phyloP scores from a whole-genome alignment of 2,888 invertebrate genomes.

The Lysandra bellargus region DNA sequence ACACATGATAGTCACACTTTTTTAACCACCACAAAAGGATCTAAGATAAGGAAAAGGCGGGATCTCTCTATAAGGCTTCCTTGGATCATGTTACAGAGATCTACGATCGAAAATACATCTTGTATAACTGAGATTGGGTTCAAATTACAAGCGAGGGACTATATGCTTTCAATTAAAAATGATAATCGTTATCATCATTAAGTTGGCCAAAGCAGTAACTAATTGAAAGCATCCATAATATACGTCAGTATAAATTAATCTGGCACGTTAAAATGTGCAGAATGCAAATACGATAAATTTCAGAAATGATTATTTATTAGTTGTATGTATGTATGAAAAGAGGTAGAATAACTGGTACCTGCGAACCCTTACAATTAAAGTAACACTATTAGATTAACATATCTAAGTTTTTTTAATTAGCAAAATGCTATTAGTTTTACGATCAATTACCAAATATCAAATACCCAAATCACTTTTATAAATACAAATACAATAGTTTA shows the following conservation, averaged over 20 bases:
- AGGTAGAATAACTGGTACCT: too few relatives aligned
- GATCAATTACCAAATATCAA: too few relatives aligned
- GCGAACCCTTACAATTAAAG: too few relatives aligned
- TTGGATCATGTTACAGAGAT: constrained; percentile 16
- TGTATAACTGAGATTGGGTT: neutral
- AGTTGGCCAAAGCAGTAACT: neutral
- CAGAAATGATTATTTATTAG: too few relatives aligned
- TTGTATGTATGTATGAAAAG: too few relatives aligned
- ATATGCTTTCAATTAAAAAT: neutral
- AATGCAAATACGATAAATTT: too few relatives aligned
- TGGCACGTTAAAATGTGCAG: too few relatives aligned
- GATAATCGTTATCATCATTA: constrained; percentile 7
- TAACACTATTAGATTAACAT: too few relatives aligned
- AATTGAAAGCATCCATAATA: neutral
- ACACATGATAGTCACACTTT: constrained; percentile 24
- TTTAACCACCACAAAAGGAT: constrained; percentile 24
- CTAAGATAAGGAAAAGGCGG: constrained; percentile 15
- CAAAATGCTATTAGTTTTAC: too few relatives aligned
- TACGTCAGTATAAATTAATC: neutral
- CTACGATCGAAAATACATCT: neutral
- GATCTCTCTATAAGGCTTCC: constrained; percentile 12
- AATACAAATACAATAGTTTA: too few relatives aligned
- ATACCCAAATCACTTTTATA: too few relatives aligned
- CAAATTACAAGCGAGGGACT: neutral
- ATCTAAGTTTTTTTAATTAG: too few relatives aligned